These are phyloP conservation scores for Phortica okadai DNA, from an alignment of 2,888 invertebrate genomes.

Conservation along the genomic window DNA sequence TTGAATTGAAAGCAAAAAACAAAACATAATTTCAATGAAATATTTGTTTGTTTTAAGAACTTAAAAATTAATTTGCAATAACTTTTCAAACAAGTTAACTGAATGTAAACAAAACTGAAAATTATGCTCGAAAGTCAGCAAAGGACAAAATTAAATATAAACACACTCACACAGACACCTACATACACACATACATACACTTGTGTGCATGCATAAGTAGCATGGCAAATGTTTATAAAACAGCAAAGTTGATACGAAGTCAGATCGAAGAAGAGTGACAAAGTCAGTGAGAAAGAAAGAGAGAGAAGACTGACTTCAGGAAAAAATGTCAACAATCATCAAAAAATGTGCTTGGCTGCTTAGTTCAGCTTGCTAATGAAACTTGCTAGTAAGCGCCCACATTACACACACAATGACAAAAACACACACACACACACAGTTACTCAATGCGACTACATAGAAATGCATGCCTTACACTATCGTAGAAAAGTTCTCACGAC, in stretches of 20 bases:
- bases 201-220: conserved; percentile 20
- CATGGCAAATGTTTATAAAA: conserved; percentile 7
- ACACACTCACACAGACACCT: background rate
- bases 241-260: background rate
- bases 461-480: too few relatives aligned
- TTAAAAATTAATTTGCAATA: conserved; percentile 20
- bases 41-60: background rate
- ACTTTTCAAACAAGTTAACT: conserved; percentile 17
- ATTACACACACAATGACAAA: background rate
- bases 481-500: too few relatives aligned
- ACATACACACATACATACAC: background rate
- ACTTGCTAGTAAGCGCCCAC: background rate
- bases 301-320: background rate
- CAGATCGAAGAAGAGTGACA: background rate
- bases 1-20: background rate
- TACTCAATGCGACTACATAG: background rate
- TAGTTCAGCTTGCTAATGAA: conserved; percentile 11
- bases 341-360: conserved; percentile 25
- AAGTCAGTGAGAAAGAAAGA: background rate
- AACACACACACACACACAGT: background rate
- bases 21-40: background rate
- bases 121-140: conserved; percentile 24
- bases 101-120: conserved; percentile 14
- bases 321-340: conserved; percentile 27
- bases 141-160: conserved; percentile 21